Conservation (phyloP, 2,113 vertebrate genomes). For the Tylochromis polylepis region DNA sequence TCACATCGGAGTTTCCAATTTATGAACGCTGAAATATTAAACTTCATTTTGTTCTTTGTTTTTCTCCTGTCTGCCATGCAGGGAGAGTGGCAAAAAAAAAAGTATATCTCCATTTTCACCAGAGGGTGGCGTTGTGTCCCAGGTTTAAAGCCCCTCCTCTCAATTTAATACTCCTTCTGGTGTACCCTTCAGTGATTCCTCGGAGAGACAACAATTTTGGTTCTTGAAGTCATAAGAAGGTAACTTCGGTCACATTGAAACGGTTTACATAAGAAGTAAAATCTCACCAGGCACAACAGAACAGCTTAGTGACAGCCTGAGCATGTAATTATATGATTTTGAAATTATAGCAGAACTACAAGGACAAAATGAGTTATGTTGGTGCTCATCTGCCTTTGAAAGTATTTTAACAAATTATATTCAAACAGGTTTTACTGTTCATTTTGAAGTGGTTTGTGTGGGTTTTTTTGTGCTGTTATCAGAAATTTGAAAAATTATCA, state of each 20-base stretch:
- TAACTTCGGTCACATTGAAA: not conserved
- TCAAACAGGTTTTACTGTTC: too few relatives aligned
- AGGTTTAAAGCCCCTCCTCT: slow-evolving; percentile 2
- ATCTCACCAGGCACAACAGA: not conserved
- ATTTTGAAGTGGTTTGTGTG: too few relatives aligned
- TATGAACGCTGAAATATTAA: not conserved
- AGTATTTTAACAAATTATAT: too few relatives aligned
- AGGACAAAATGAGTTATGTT: not conserved
- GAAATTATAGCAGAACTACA: too few relatives aligned
- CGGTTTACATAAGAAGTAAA: not conserved
- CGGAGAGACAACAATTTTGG: not conserved
- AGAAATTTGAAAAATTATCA: too few relatives aligned
- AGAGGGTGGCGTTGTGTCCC: slow-evolving; percentile 32
- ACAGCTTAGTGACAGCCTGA: not conserved
- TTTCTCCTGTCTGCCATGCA: not conserved
- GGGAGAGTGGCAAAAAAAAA: not conserved
- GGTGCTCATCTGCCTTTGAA: not conserved
- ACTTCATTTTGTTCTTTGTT: not conserved
- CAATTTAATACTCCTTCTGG: not conserved
- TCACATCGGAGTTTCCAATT: not conserved
- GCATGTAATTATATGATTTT: too few relatives aligned
- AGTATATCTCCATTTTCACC: not conserved
- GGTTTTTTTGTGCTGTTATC: too few relatives aligned
- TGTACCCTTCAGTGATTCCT: not conserved
- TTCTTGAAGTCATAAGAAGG: not conserved